These are phyloP conservation scores for Xestia sexstrigata DNA, from an alignment of 2,888 invertebrate species.

Conservation along the genomic window DNA sequence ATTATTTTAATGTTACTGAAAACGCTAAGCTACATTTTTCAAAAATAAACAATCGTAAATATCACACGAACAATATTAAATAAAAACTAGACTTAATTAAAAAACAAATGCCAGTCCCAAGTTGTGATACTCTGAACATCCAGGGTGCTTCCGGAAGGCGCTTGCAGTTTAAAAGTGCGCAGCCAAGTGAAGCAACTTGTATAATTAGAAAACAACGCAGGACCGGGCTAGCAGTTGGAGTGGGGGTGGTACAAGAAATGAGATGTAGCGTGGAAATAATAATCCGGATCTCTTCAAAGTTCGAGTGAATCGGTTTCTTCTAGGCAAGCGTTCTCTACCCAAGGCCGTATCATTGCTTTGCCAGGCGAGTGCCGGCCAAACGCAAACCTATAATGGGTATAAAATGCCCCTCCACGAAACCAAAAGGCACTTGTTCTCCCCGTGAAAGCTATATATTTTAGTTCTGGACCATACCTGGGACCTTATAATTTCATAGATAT, in stretches of 20 bases:
- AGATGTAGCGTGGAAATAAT: background rate
- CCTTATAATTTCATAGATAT: too few species aligned
- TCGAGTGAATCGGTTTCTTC: background rate
- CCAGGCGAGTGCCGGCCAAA: too few species aligned
- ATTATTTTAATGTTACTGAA: background rate
- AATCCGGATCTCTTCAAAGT: background rate
- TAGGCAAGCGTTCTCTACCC: background rate
- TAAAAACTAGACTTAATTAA: constrained; percentile 25
- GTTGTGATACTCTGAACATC: constrained; percentile 1
- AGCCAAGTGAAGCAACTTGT: constrained; percentile 43
- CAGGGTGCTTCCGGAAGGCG: constrained; percentile 18
- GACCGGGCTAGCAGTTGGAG: background rate
- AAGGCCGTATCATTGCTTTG: background rate
- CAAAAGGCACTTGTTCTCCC: too few species aligned
- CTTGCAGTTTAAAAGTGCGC: constrained; percentile 50
- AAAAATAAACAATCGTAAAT: background rate
- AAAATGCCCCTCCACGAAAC: too few species aligned
- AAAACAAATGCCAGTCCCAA: constrained; percentile 24
- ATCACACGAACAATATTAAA: background rate
- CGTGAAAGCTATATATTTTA: too few species aligned
- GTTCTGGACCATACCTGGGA: too few species aligned
- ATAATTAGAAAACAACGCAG: constrained; percentile 53
- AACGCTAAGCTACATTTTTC: too few species aligned
- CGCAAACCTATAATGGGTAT: too few species aligned
- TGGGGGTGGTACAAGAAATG: background rate